Base-by-base conservation (phyloP, 2,113 vertebrate genomes). In the Crotophaga sulcirostris region DNA sequence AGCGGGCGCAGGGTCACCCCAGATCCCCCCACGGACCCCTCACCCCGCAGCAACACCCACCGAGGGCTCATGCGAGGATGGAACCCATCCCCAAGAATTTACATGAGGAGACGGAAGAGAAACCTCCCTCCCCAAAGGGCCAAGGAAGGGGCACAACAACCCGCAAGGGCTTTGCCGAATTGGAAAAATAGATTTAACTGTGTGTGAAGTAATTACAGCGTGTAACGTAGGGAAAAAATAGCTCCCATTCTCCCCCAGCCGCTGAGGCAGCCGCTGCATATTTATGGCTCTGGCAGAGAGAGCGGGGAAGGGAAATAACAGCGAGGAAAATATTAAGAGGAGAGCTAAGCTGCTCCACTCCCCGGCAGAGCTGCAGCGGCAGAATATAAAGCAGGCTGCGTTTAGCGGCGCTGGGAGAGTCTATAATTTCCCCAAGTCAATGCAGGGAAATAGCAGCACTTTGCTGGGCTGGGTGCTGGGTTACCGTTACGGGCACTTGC, bases 341-440 rank as follows among this genome's bases (percentile, higher is more conserved):
- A 88, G 55, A 81, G 97, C 97, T 95, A 97, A 97, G 97, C 98
- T 93, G 96, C 97, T 84, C 69, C 21, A 70, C 95, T 98, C 96
- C 96, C 94, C 31, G 47, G 97, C 78, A 69, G 79, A 96, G 74
- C 96, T 91, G 97, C 96, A 93, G 59, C 93, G 88, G 84, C 96
- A 96, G 98, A 98, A 98, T 98, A 96, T 96, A 97, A 98, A 98
- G 96, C 95, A 98, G 98, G 97, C 95, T 83, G 96, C 55, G 2
- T 87, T 83, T 63, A 44, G 52, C 47, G 34, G 96, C 93, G 88
- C 93, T 4, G 8, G 93, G 74, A 84, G 81, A 94, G 92, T 78
- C 92, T 89, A 63, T 93, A 94, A 93, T 96, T 95, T 95, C 89
- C 78, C 56, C 84, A 69, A 94, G 94, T 94, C 91, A 16, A 64